Evolutionary conservation across 2,113 vertebrate species (phyloP).

Genomic region (Falcunculus frontatus): DNA sequence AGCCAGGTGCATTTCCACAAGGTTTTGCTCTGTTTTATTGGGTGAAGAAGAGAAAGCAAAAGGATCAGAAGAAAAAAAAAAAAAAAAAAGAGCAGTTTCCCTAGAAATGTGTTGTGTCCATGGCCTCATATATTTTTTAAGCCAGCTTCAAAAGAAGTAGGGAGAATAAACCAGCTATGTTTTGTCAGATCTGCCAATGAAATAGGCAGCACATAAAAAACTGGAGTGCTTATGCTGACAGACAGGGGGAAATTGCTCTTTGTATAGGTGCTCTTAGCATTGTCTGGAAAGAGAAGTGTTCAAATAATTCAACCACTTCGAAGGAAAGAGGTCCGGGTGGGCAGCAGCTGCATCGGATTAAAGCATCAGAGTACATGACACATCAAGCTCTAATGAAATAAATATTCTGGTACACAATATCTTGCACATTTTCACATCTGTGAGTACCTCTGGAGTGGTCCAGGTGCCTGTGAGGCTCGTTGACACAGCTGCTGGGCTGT

Average conservation of each 20-base stretch:
- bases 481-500: background rate
- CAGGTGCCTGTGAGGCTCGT: background rate
- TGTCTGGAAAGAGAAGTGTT: background rate
- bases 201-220: background rate
- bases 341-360: background rate
- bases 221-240: background rate
- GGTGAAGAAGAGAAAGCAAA: background rate
- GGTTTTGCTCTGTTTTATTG: background rate
- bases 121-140: background rate
- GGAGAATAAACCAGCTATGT: background rate
- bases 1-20: background rate
- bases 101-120: background rate
- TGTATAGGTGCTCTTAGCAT: background rate
- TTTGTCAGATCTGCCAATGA: background rate
- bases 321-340: background rate
- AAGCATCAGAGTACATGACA: background rate
- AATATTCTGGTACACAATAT: background rate
- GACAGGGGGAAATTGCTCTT: background rate
- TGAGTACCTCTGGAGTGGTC: background rate
- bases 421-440: background rate
- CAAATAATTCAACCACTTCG: background rate
- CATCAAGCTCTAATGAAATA: background rate
- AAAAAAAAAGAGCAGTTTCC: fast-evolving
- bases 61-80: background rate
- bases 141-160: background rate